Evolutionary conservation across 2,113 vertebrate species (phyloP).

Genomic region (Eulemur rufifrons): DNA sequence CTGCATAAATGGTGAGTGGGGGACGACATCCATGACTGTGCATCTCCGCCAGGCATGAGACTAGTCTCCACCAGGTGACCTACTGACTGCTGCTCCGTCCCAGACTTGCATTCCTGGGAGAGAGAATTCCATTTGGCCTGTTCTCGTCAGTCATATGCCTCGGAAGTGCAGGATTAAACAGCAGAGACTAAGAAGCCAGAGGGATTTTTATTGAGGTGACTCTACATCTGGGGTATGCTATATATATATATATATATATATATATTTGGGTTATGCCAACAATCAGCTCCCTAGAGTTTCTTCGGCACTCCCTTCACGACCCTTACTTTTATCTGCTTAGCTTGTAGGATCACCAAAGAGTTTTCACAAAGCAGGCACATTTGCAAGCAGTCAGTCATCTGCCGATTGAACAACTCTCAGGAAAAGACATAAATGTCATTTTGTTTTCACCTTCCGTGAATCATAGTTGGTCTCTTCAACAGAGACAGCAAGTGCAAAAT

Average conservation of each 20-base stretch:
- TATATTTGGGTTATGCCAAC: neutral
- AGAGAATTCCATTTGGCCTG: neutral
- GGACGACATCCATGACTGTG: accelerated
- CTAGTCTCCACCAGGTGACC: neutral
- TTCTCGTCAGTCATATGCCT: neutral
- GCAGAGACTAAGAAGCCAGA: neutral
- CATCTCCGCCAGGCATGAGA: neutral
- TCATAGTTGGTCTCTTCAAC: neutral
- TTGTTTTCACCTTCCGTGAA: slow-evolving; percentile 23
- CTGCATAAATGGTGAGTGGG: neutral
- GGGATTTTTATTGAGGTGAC: neutral
- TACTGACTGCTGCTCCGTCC: neutral
- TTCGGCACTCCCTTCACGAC: neutral
- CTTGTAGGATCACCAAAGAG: neutral
- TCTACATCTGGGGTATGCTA: neutral
- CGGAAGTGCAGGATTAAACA: neutral
- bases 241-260: neutral
- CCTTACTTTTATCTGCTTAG: neutral
- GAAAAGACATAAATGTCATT: slow-evolving; percentile 54
- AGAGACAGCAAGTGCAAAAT: neutral
- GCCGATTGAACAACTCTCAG: slow-evolving; percentile 26
- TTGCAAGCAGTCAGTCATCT: slow-evolving; percentile 34
- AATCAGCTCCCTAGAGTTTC: neutral
- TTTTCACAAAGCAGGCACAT: neutral
- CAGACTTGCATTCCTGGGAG: neutral